These are phyloP conservation scores for Parotocinclus haroldoi DNA, from an alignment of 2,797 vertebrate genomes.

Conservation along the genomic window DNA sequence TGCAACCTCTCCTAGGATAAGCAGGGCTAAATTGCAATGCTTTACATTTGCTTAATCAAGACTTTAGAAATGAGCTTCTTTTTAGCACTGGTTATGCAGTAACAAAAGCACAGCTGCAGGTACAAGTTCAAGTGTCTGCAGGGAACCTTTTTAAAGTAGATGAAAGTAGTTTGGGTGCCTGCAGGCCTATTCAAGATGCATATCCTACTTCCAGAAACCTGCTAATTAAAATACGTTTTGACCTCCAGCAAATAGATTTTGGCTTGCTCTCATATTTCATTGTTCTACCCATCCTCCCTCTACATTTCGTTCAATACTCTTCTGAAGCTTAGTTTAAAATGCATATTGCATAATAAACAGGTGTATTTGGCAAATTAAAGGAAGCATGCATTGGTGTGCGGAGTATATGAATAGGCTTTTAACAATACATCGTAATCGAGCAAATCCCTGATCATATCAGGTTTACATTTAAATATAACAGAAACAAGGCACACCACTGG, in stretches of 20 bases:
- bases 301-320: not conserved
- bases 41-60: not conserved
- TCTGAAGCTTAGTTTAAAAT: constrained; percentile 17
- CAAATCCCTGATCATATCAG: constrained; percentile 1
- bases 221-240: constrained; percentile 53
- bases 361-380: not conserved
- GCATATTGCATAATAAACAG: constrained; percentile 30
- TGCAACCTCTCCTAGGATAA: no score
- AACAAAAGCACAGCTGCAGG: constrained; percentile 17
- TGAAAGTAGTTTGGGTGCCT: constrained; percentile 37
- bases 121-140: constrained; percentile 15
- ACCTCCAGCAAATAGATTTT: constrained; percentile 40
- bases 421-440: not conserved
- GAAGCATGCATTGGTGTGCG: not conserved
- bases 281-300: constrained; percentile 25
- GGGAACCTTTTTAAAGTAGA: constrained; percentile 43
- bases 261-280: constrained; percentile 33
- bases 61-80: not conserved
- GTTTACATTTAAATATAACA: constrained; percentile 17
- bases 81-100: constrained; percentile 10
- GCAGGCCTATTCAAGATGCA: constrained; percentile 30
- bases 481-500: constrained; percentile 14
- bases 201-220: constrained; percentile 34
- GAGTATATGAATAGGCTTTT: not conserved
- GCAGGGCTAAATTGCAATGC: no score